Conservation (phyloP, 1,140 invertebrate genomes). For the Ceratina australensis region DNA sequence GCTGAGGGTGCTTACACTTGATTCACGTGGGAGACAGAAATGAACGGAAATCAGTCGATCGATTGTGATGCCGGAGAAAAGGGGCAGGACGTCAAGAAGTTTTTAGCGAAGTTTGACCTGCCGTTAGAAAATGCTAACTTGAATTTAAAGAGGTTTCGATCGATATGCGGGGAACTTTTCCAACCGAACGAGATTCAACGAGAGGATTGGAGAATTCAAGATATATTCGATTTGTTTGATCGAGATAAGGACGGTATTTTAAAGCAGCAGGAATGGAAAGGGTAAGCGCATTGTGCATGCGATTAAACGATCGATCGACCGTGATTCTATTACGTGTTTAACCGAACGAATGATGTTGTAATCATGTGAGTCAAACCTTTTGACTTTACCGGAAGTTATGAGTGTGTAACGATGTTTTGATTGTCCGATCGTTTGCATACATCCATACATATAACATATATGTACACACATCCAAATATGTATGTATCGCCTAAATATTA, state of each 20-base stretch:
- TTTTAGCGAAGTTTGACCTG: conserved; percentile 55
- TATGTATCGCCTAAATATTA: no score
- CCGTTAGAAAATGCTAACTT: conserved; percentile 75
- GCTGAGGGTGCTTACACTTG: not conserved
- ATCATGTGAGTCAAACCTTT: no score
- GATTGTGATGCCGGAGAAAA: not conserved
- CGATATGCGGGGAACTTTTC: conserved; percentile 81
- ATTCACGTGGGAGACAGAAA: not conserved
- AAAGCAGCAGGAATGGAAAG: conserved; percentile 81
- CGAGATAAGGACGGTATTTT: conserved; percentile 80
- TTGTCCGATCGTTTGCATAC: no score
- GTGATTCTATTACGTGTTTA: not conserved
- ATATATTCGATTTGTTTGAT: conserved; percentile 82
- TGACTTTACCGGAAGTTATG: no score
- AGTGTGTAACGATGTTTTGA: no score
- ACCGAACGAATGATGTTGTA: not conserved
- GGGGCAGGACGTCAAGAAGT: not conserved
- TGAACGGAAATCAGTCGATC: not conserved
- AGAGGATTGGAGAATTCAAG: conserved; percentile 76
- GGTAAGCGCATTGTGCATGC: no score
- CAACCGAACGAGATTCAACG: conserved; percentile 79
- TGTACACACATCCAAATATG: no score
- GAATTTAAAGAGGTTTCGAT: conserved; percentile 81
- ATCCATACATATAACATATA: no score
- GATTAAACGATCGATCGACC: not conserved